Conservation (phyloP, 1,140 invertebrate genomes). For the Drosophila nannoptera region DNA sequence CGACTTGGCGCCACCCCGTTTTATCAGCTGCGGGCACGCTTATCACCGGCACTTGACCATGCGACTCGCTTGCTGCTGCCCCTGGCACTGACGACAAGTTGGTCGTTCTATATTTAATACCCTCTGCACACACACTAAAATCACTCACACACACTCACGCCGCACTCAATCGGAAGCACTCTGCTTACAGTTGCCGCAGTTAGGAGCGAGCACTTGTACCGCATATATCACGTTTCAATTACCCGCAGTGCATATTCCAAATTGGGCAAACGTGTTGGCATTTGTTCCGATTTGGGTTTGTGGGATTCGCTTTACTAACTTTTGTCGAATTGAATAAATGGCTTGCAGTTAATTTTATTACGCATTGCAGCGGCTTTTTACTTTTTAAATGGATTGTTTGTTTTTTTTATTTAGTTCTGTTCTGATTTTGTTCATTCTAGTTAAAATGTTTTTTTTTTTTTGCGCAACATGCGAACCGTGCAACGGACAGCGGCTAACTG, state of each 20-base stretch:
- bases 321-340: slow-evolving; percentile 28
- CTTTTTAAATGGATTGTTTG: slow-evolving; percentile 5
- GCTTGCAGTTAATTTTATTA: not conserved
- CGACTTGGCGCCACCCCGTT: slow-evolving; percentile 52
- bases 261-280: slow-evolving; percentile 68
- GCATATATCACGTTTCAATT: slow-evolving; percentile 70
- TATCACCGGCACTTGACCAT: slow-evolving; percentile 61
- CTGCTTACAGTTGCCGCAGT: slow-evolving; percentile 16
- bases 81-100: slow-evolving; percentile 22
- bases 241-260: slow-evolving; percentile 40
- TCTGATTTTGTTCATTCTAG: slow-evolving; percentile 7
- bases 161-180: slow-evolving; percentile 16
- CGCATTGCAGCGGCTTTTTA: too few relatives aligned
- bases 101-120: slow-evolving; percentile 6
- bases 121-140: not conserved
- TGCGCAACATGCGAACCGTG: slow-evolving; percentile 58
- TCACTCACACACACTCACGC: not conserved
- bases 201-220: slow-evolving; percentile 43
- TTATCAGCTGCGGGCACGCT: slow-evolving; percentile 39
- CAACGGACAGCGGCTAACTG: slow-evolving; percentile 62
- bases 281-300: slow-evolving; percentile 20
- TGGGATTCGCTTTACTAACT: slow-evolving; percentile 23
- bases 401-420: not conserved
- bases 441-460: slow-evolving; percentile 25
- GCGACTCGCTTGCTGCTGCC: slow-evolving; percentile 9